Base-by-base conservation (phyloP, 2,797 vertebrate species). In the Atherinosoma microstoma region DNA sequence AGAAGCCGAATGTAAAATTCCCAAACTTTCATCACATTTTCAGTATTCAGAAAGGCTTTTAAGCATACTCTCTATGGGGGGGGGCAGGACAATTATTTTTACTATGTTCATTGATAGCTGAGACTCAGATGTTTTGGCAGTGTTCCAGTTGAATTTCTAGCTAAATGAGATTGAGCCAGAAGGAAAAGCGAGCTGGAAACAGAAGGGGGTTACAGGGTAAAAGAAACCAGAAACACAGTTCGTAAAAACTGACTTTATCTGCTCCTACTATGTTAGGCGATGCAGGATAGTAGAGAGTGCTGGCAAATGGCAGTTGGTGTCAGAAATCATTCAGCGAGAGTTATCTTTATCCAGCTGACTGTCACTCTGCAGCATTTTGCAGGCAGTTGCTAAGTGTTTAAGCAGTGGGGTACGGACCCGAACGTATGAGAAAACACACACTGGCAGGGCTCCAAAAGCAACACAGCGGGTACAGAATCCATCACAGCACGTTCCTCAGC, bases 381-480 rank as follows among this genome's bases (percentile, higher is more conserved):
- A 80, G 80, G 68, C 82, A 53, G 62, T 78, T 58, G 4, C 70
- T 77, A 84, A 82, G 78, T 68, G 82, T 88, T 82, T 67, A 84
- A 80, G 80, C 76, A 73, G 76, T 18, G 45, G 73, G 40, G 69
- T 84, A 84, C 85, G 80, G 78, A 76, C 73, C 76, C 79, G 73
- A 75, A 36, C 54, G 84, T 83, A 84, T 92, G 89, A 91, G 87
- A 93, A 93, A 92, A 75, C 73, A 80, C 80, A 84, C 78, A 54
- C 79, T 91, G 91, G 91, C 89, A 30, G 49, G 36, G n/a, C 67
- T 88, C 88, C 92, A 93, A 89, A 85, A 90, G 84, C 84, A 93
- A 94, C 90, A 93, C 81, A 81, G 51, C 76, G 59, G 79, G 83
- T 84, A 92, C 86, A 91, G 65, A 90, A 94, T 84, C 89, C 84